Percentiles rank a stretch among this genome's conserved stretches.
Evolutionary conservation across 2,888 invertebrate genomes (phyloP).

Genomic region (Eupithecia insigniata): DNA sequence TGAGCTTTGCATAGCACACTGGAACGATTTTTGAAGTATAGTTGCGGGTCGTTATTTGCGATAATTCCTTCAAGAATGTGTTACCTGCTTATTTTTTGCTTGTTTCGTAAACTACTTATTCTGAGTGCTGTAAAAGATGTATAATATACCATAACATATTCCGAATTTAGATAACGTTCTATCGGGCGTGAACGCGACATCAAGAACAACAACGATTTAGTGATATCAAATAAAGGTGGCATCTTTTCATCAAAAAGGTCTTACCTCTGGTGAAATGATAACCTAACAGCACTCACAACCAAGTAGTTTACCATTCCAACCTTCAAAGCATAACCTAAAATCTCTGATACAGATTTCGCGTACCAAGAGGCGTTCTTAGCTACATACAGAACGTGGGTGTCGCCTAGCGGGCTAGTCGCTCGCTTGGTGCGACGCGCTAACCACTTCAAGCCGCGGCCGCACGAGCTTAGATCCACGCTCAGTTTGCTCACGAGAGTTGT

Average conservation of each 20-base stretch:
- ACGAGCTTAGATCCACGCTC: constrained; percentile 93
- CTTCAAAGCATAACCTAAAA: constrained; percentile 16
- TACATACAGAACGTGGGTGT: constrained; percentile 97
- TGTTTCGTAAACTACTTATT: constrained; percentile 41
- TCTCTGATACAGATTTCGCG: constrained; percentile 88
- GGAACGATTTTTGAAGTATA: constrained; percentile 40
- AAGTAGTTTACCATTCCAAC: constrained; percentile 28
- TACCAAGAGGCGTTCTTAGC: constrained; percentile 99
- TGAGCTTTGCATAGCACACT: constrained; percentile 33
- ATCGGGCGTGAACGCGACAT: not conserved
- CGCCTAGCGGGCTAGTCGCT: constrained; percentile 92
- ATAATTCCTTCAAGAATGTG: constrained; percentile 43
- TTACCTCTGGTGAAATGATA: not conserved
- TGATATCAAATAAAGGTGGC: not conserved
- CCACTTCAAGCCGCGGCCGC: constrained; percentile 86
- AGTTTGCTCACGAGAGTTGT: constrained; percentile 97
- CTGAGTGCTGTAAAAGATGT: constrained; percentile 36
- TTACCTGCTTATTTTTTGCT: constrained; percentile 48
- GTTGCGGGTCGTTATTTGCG: not conserved
- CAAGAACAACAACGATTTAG: not conserved
- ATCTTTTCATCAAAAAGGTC: not conserved
- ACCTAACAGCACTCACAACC: constrained; percentile 30
- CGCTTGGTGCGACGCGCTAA: constrained; percentile 91
- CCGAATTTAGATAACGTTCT: not conserved
- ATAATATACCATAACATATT: not conserved